phyloP scores from a whole-genome alignment of 2,113 vertebrate species.

The Epinephelus cyanopodus region DNA sequence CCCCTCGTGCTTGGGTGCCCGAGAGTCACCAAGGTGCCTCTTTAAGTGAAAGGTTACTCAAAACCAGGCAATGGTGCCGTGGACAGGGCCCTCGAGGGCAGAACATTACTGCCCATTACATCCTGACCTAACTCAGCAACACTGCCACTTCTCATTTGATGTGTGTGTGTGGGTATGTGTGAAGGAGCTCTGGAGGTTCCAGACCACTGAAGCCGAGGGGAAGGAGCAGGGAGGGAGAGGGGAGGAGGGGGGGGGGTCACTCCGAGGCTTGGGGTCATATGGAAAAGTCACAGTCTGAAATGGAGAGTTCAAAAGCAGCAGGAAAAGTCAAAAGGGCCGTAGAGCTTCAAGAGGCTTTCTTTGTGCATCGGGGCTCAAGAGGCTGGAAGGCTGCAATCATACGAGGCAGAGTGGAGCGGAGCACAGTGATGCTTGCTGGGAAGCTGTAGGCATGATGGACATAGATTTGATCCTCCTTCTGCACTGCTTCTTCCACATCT shows the following conservation, averaged over 20 bases:
- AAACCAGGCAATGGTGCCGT: conserved; percentile 64
- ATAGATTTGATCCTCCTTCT: conserved; percentile 22
- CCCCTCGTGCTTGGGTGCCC: conserved; percentile 55
- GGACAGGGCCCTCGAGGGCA: conserved; percentile 73
- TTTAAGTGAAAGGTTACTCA: conserved; percentile 81
- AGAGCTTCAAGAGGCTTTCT: conserved; percentile 71
- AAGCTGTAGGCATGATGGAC: conserved; percentile 31
- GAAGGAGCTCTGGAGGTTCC: conserved; percentile 73
- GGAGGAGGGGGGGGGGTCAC: conserved; percentile 35
- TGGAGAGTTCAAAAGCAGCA: conserved; percentile 80
- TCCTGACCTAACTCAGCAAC: conserved; percentile 83
- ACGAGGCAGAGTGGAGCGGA: conserved; percentile 23
- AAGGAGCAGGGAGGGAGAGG: not conserved
- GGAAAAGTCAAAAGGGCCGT: conserved; percentile 73
- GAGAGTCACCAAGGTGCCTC: conserved; percentile 71
- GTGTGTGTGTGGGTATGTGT: conserved; percentile 62
- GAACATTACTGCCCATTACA: conserved; percentile 81
- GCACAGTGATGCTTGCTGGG: conserved; percentile 23
- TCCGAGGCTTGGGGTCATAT: conserved; percentile 75
- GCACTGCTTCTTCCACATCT: not conserved
- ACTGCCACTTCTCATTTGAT: conserved; percentile 83
- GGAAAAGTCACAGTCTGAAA: conserved; percentile 81
- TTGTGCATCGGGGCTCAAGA: conserved; percentile 61
- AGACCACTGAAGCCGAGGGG: conserved; percentile 70
- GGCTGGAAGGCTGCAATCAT: conserved; percentile 53